phyloP scores from a whole-genome alignment of 2,888 invertebrate species.

The Glaucopsyche alexis region DNA sequence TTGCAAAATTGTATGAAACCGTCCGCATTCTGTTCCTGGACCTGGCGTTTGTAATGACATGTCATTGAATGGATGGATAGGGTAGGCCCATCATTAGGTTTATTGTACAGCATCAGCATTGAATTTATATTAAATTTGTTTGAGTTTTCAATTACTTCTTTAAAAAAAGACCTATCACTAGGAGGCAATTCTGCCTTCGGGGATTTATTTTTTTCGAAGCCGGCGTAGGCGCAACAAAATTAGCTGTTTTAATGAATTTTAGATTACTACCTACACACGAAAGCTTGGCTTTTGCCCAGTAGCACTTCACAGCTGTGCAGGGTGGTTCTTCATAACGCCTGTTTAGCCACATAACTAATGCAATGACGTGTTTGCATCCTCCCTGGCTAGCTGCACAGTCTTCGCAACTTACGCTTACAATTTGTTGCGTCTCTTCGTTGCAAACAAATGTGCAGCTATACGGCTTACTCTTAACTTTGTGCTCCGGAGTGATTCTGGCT shows the following conservation, averaged over 20 bases:
- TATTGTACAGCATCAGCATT: not conserved
- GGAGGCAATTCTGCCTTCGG: not conserved
- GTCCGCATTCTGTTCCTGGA: not conserved
- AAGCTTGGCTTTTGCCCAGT: not conserved
- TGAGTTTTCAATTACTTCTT: not conserved
- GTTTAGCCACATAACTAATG: not conserved
- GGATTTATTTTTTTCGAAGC: not conserved
- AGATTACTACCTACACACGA: constrained; percentile 2
- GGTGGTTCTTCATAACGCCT: not conserved
- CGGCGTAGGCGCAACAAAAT: not conserved
- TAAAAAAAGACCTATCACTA: not conserved
- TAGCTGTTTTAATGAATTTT: constrained; percentile 13
- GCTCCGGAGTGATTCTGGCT: constrained; percentile 39
- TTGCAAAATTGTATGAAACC: constrained; percentile 8
- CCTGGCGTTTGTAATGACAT: constrained; percentile 1
- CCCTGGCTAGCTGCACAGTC: constrained; percentile 23
- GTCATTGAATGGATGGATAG: not conserved
- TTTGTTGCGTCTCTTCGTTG: constrained; percentile 2
- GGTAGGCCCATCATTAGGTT: constrained; percentile 1
- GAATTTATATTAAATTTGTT: not conserved
- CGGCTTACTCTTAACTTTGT: not conserved
- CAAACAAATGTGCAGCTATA: not conserved
- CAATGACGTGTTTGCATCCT: constrained; percentile 4
- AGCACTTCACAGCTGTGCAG: not conserved
- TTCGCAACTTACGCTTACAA: not conserved